Evolutionary conservation across 1,140 invertebrate species (phyloP), one percentile per base, ranked within the genome.

Genomic region (Zaprionus gabonicus): DNA sequence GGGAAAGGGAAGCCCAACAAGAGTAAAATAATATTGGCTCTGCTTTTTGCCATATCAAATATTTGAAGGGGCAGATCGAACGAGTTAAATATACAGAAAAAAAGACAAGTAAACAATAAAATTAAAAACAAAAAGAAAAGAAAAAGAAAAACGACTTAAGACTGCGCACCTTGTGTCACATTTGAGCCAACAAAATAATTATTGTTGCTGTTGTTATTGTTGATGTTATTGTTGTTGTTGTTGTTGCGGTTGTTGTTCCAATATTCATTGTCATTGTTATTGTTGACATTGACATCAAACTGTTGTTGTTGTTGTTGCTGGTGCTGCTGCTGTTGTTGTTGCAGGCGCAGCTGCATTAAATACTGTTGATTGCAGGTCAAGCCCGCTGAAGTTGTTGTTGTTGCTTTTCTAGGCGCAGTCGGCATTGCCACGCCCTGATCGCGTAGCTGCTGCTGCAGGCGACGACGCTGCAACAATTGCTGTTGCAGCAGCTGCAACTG

Each of bases 281-380:
- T 81, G 64, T 68, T 82, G 53, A 65, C 41, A 46, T 64, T 63
- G 60, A 46, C 36, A 53, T 10, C 67, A 59, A 63, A 23, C 20
- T 73, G 73, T 3, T 74, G 58, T 4, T 78, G 70, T 27, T 78
- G 71, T 36, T 78, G 74, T 1, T 75, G 58, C 3, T 78, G 71
- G 12, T 78, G 71, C 0, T 76, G 63, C 12, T 49, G 71, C 4
- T 70, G 65, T 10, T 51, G 46, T 62, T 84, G 80, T 53, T 76
- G 74, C 46, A 80, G 55, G 13, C 91, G 77, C 20, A 83, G 82
- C 63, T 92, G 91, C 59, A 80, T 60, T 64, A 92, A 87, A 80
- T 91, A 92, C 74, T 92, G 82, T 69, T 92, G 91, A 78, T 92
- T 92, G 51, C 88, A 92, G 55, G 88, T 92, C 31, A 92, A 53